Base-by-base conservation (phyloP, 1,140 invertebrate genomes). In the Achatina immaculata region DNA sequence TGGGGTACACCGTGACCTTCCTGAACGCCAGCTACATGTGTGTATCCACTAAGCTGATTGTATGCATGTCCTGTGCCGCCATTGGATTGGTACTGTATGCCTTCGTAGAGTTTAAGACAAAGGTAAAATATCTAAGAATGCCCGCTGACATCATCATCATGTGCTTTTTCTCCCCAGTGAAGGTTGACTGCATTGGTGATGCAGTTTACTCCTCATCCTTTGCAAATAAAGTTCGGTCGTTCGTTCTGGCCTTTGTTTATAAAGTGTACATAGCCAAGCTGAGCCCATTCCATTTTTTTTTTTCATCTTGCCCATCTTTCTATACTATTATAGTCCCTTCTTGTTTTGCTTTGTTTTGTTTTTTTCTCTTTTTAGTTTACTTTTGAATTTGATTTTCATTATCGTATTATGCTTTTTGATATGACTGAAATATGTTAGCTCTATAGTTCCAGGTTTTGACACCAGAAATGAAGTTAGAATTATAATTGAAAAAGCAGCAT, bases 21-120 rank as follows among this genome's bases (percentile, higher is more conserved):
- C 81, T 80, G 51, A 84, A 84, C 84, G 83, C 83, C 48, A 85
- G 73, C 55, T 83, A 78, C 66, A 51, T 89, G 48, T 91, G 89
- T 78, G 84, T 88, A 24, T 71, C 65, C 16, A 72, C 81, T 19
- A 90, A 90, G 80, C 78, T 91, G 24, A 83, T 80, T 45, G 80
- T 88, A 11, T 69, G 87, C 21, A 48, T 90, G 21, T 75, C 68
- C 14, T 78, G 85, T 38, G 78, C 88, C 3, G 45, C 66, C 0
- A 28, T 86, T 0, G 88, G 85, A 0, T 81, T 88, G 0, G 42
- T 84, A 0, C 84, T 87, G 0, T 90, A 90, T 71, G 38, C 58
- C 38, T 38, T 71, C 7, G 78, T 80, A 43, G 78, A 80, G 78
- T 31, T 80, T 28, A 69, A 72, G 19, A 58, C 68, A 36, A 80